These are phyloP conservation scores for Tamias sibiricus DNA, from an alignment of 2,113 vertebrate species.

Conservation along the genomic window DNA sequence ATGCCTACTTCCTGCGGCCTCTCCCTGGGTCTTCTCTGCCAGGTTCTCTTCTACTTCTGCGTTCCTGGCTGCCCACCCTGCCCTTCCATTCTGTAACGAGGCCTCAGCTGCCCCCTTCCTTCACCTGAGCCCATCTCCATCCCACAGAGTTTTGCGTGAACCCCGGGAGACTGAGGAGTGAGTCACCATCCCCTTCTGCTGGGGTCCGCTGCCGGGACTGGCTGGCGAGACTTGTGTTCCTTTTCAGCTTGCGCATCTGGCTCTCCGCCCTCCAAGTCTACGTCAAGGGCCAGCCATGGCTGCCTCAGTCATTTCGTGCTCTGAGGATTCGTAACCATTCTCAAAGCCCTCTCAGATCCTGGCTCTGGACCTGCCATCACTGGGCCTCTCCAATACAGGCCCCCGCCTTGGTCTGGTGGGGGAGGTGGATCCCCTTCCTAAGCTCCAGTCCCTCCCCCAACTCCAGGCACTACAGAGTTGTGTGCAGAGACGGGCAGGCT, in stretches of 20 bases:
- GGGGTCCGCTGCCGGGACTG: not conserved
- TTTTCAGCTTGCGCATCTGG: not conserved
- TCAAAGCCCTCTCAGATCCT: not conserved
- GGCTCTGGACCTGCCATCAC: not conserved
- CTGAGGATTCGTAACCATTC: not conserved
- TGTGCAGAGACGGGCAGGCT: not conserved
- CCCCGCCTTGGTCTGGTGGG: not conserved
- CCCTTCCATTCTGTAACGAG: not conserved
- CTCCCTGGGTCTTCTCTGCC: not conserved
- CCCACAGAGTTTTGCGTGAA: not conserved
- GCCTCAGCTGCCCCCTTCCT: not conserved
- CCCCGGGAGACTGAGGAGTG: not conserved
- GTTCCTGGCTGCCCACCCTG: no score
- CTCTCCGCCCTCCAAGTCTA: not conserved
- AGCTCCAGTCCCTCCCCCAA: not conserved
- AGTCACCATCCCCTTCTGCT: not conserved
- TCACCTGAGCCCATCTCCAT: not conserved
- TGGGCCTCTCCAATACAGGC: not conserved
- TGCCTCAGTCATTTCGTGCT: not conserved
- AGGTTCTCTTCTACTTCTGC: not conserved
- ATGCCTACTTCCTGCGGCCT: not conserved
- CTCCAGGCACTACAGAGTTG: rapidly evolving
- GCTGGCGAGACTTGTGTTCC: not conserved
- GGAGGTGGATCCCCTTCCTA: no score
- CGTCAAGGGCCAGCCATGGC: not conserved